Evolutionary conservation across 2,113 vertebrate genomes (phyloP), one percentile per base, ranked within the genome.

Genomic region (Corvus moneduloides): DNA sequence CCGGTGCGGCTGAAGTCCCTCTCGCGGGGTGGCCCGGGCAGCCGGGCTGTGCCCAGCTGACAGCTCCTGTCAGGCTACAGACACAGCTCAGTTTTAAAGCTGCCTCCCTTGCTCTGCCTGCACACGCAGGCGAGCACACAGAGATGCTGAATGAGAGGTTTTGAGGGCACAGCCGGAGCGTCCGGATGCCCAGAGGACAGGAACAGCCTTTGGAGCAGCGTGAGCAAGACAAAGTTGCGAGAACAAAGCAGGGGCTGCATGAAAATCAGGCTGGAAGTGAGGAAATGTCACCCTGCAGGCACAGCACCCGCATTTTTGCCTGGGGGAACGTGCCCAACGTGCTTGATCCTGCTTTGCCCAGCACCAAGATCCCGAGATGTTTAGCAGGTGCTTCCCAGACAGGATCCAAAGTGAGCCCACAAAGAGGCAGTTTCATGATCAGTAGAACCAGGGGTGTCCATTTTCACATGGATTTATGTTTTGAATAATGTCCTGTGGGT

Each of bases 271-370:
- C 67, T 76, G 81, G 49, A 12, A 28, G 51, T 0, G 48, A 75
- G 77, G 87, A 62, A 76, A 62, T 20, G 66, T n/a, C 69, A 35
- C 18, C 26, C 69, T 64, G 58, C 46, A 18, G 51, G 48, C 7
- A 2, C 58, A 86, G 66, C 62, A 14, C 18, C 7, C 0, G 3
- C 41, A 13, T 24, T 77, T 51, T 24, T 1, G 0, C n/a, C 64
- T 0, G 2, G 4, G 49, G 37, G 24, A 59, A 7, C 1, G 8
- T 51, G 33, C 23, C 67, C n/a, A 1, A 2, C 0, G 0, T 12
- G 28, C 39, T 39, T 13, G 2, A 5, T 54, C 55, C 61, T 33
- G 18, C 41, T 26, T 52, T 8, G 6, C 4, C 14, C 2, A 18
- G 6, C 10, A 5, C 22, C 20, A 46, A 68, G 33, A 68, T 49